Evolutionary conservation across 2,113 vertebrate genomes (phyloP).

Genomic region (Carassius gibelio): DNA sequence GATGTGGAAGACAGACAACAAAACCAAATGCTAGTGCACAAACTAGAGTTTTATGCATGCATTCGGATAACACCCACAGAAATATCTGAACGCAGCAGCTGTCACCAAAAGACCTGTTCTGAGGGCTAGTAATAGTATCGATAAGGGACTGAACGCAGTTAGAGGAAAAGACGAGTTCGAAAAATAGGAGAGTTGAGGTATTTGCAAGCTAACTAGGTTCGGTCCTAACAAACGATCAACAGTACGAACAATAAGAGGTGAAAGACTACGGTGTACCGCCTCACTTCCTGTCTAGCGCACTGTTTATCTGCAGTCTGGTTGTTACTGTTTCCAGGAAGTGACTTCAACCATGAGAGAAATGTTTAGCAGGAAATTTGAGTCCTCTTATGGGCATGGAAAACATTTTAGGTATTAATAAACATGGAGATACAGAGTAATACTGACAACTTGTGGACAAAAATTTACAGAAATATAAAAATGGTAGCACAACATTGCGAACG

Average conservation of each 20-base stretch:
- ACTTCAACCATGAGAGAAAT: slow-evolving; percentile 64
- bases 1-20: not conserved
- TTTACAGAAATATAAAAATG: not conserved
- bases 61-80: not conserved
- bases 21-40: not conserved
- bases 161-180: slow-evolving; percentile 34
- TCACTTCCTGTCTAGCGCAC: slow-evolving; percentile 64
- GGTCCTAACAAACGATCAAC: slow-evolving; percentile 59
- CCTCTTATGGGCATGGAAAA: slow-evolving; percentile 45
- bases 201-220: slow-evolving; percentile 58
- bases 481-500: not conserved
- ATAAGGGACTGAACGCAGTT: slow-evolving; percentile 44
- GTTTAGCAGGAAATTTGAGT: slow-evolving; percentile 66
- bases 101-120: slow-evolving; percentile 3
- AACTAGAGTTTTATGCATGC: not conserved
- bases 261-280: slow-evolving; percentile 59
- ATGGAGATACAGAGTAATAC: not conserved
- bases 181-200: slow-evolving; percentile 40
- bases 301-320: slow-evolving; percentile 69
- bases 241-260: slow-evolving; percentile 72
- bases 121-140: slow-evolving; percentile 40
- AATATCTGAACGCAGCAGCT: slow-evolving; percentile 24
- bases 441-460: not conserved
- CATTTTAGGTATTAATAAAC: slow-evolving; percentile 29
- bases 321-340: slow-evolving; percentile 76